These are phyloP conservation scores for Drosophila birchii DNA, from an alignment of 2,888 invertebrate genomes.

Conservation along the genomic window DNA sequence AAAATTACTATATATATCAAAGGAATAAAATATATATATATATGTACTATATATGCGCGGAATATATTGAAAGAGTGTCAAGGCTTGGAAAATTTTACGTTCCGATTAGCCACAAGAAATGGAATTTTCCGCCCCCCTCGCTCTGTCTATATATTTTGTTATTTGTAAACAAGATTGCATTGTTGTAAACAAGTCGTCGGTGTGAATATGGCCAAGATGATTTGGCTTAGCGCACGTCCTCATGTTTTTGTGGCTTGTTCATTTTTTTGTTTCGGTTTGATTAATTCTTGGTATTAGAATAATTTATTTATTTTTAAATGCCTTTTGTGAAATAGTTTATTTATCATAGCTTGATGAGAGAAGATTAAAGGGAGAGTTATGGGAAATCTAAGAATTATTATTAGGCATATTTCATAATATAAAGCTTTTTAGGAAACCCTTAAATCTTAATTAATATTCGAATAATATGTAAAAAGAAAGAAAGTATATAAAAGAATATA, in stretches of 20 bases:
- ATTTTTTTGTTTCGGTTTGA: slow-evolving; percentile 60
- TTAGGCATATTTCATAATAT: neutral
- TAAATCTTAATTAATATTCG: neutral
- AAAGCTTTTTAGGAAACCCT: neutral
- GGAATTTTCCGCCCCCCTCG: slow-evolving; percentile 39
- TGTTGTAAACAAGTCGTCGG: slow-evolving; percentile 72
- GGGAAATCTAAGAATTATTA: neutral
- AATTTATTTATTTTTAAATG: slow-evolving; percentile 74
- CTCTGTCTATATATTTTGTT: slow-evolving; percentile 25
- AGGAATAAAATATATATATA: slow-evolving; percentile 28
- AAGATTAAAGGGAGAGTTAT: slow-evolving; percentile 7
- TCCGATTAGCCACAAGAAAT: slow-evolving; percentile 49
- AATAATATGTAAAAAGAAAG: neutral
- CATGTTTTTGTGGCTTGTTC: slow-evolving; percentile 39
- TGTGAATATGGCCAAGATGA: slow-evolving; percentile 49
- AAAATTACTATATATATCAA: slow-evolving; percentile 24
- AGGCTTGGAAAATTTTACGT: slow-evolving; percentile 68
- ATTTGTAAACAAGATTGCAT: slow-evolving; percentile 72
- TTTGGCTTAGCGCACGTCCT: slow-evolving; percentile 23
- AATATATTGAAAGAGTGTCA: slow-evolving; percentile 68
- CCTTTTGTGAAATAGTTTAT: slow-evolving; percentile 32
- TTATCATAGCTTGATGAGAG: neutral
- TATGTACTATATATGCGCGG: slow-evolving; percentile 16
- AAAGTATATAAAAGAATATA: neutral
- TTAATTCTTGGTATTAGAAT: slow-evolving; percentile 68